A percentile compares a stretch with the other conserved stretches of the same genome.
These are phyloP conservation scores for Panagrolaimus sp. DNA, from an alignment of 1,140 invertebrate genomes.

Conservation along the genomic window DNA sequence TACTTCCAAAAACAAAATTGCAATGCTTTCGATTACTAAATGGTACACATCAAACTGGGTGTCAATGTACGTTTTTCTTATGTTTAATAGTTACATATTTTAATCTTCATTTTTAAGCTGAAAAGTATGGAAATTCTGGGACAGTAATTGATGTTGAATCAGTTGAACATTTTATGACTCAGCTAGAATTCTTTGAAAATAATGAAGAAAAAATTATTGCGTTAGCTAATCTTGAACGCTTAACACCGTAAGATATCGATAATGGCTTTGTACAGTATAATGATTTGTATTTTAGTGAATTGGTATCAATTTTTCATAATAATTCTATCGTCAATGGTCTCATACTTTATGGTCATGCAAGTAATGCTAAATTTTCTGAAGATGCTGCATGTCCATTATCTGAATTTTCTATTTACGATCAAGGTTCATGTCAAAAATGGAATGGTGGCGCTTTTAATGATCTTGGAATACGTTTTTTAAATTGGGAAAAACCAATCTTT, in stretches of 20 bases:
- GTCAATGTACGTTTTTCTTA: background rate
- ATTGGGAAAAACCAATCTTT: conserved; percentile 2
- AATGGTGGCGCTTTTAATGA: background rate
- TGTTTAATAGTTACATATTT: background rate
- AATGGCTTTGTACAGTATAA: too few relatives aligned
- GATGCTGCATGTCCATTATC: background rate
- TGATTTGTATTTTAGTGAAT: background rate
- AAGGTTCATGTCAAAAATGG: background rate
- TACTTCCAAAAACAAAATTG: background rate
- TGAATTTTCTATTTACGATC: background rate
- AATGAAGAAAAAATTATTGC: conserved; percentile 3
- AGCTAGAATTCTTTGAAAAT: background rate
- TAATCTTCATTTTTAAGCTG: background rate
- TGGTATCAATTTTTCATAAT: background rate
- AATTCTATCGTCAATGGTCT: background rate
- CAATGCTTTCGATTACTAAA: conserved; percentile 6
- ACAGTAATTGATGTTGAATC: background rate
- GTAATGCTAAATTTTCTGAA: background rate
- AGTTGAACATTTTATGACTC: background rate
- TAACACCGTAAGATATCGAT: background rate
- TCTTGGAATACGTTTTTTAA: background rate
- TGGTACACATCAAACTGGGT: background rate
- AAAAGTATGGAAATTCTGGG: background rate
- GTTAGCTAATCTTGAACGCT: background rate
- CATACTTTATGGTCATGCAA: background rate